A percentile compares a stretch with the other conserved stretches of the same genome.
Conservation (phyloP, 1,140 invertebrate species). For the Glomeris maerens region DNA sequence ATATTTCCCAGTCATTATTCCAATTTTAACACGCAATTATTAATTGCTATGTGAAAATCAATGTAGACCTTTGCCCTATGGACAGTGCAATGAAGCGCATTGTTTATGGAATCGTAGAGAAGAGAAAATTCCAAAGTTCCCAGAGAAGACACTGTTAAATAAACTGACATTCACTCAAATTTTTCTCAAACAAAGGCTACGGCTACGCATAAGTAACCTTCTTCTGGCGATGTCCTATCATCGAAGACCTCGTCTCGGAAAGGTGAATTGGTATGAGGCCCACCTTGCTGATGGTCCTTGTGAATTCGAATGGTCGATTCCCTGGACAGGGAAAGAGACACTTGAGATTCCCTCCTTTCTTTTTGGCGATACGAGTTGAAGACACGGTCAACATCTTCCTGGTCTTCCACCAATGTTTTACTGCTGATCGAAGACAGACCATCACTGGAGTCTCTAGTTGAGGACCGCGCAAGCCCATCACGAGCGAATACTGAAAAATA, state of each 20-base stretch:
- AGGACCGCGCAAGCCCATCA: too few species aligned
- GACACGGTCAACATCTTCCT: background rate
- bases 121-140: conserved; percentile 54
- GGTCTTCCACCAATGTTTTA: too few species aligned
- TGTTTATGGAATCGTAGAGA: conserved; percentile 56
- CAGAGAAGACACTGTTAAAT: conserved; percentile 16
- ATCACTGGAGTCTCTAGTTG: background rate
- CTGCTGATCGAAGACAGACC: too few species aligned
- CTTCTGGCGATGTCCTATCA: background rate
- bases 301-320: background rate
- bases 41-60: conserved; percentile 1
- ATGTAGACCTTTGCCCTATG: conserved; percentile 38
- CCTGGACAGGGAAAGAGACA: too few species aligned
- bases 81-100: conserved; percentile 62
- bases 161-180: background rate
- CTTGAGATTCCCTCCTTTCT: background rate
- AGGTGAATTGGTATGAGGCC: background rate
- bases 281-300: background rate
- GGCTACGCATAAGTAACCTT: background rate
- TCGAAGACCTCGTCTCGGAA: background rate
- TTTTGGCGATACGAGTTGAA: background rate
- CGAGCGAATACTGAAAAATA: too few species aligned
- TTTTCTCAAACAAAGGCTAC: background rate
- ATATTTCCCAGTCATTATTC: background rate
- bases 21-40: background rate